Evolutionary conservation across 2,113 vertebrate genomes (phyloP).

Genomic region (Rostratula benghalensis): DNA sequence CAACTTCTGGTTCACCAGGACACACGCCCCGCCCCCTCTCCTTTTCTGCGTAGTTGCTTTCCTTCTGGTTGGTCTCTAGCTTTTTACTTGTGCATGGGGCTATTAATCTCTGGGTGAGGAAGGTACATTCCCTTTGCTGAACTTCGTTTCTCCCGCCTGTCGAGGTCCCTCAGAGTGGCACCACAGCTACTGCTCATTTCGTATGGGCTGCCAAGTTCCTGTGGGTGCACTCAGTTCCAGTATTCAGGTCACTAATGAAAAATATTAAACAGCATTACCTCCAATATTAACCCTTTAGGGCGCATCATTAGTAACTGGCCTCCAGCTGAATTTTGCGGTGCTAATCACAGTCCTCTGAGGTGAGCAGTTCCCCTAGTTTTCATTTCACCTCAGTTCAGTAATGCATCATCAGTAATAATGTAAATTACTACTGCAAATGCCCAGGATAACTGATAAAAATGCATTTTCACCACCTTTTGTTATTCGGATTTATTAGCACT

Average conservation of each 20-base stretch:
- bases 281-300: neutral
- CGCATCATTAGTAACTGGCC: neutral
- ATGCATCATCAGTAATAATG: neutral
- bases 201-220: neutral
- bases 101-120: neutral
- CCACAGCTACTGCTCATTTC: neutral
- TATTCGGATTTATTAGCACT: neutral
- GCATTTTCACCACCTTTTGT: neutral
- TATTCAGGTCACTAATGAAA: neutral
- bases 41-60: neutral
- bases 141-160: neutral
- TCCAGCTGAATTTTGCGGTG: neutral
- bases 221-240: neutral
- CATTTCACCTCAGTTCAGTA: neutral
- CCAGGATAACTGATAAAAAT: neutral
- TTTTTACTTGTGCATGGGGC: neutral
- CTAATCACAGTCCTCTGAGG: neutral
- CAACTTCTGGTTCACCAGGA: neutral
- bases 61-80: neutral
- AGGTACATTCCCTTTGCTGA: neutral
- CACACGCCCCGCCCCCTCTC: rapidly evolving
- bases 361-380: neutral
- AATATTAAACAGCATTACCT: neutral
- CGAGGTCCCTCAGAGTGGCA: neutral
- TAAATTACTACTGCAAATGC: neutral